phyloP scores from a whole-genome alignment of 2,888 invertebrate genomes.

The Globia sparganii region DNA sequence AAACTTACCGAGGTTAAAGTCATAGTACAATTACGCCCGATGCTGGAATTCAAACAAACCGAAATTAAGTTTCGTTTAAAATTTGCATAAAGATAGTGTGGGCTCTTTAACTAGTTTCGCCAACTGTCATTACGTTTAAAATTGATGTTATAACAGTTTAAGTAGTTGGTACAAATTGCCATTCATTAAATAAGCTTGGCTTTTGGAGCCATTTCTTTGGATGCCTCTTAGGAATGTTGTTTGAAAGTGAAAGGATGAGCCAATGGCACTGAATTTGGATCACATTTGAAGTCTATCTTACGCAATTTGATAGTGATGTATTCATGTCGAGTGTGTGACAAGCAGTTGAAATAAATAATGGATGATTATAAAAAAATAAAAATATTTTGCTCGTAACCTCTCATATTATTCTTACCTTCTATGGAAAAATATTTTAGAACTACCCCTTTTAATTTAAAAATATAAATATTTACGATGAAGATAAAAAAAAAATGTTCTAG shows the following conservation, averaged over 20 bases:
- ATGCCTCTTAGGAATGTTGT: constrained; percentile 60
- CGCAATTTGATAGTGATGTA: constrained; percentile 71
- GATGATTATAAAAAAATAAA: constrained; percentile 66
- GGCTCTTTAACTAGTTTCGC: constrained; percentile 63
- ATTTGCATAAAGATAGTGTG: constrained; percentile 69
- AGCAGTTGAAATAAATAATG: constrained; percentile 67
- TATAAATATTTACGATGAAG: neutral
- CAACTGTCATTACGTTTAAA: constrained; percentile 63
- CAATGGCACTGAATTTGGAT: constrained; percentile 69
- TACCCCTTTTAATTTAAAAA: neutral
- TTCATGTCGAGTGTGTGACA: constrained; percentile 68
- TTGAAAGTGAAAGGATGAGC: constrained; percentile 81
- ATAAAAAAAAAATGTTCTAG: neutral
- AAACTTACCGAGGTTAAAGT: constrained; percentile 59
- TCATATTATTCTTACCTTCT: neutral
- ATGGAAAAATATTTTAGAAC: too few relatives aligned
- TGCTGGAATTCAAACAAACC: constrained; percentile 57
- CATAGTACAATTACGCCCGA: constrained; percentile 63
- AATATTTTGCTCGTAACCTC: constrained; percentile 16
- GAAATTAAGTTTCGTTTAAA: constrained; percentile 64
- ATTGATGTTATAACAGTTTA: constrained; percentile 56
- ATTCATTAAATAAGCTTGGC: constrained; percentile 55
- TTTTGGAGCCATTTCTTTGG: constrained; percentile 50
- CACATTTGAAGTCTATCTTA: constrained; percentile 66
- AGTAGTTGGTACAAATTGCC: constrained; percentile 58